phyloP scores from a whole-genome alignment of 35 echinoderm and acorn worm species.

The Heliocidaris tuberculata region DNA sequence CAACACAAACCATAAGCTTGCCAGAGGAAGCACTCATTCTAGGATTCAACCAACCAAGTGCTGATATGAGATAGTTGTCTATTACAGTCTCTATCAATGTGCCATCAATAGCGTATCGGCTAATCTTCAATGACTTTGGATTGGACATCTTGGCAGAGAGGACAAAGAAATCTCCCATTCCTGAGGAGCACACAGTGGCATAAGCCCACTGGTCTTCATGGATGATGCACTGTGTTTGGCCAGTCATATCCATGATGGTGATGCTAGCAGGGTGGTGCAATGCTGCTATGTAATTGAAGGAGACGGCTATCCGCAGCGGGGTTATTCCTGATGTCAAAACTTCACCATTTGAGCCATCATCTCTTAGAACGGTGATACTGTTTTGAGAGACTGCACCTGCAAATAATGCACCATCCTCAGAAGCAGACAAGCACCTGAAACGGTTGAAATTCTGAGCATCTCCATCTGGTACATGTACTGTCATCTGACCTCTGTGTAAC shows the following conservation, averaged over 20 bases:
- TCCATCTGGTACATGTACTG: too few species aligned
- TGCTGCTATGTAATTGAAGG: neutral
- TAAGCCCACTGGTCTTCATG: conserved; percentile 22
- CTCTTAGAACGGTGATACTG: neutral
- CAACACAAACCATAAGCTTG: neutral
- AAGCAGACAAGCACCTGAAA: neutral
- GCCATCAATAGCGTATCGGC: neutral
- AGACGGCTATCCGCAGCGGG: neutral
- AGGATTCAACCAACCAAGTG: conserved; percentile 40
- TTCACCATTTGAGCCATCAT: neutral
- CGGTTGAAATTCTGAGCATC: too few species aligned
- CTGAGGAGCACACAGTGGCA: conserved; percentile 1
- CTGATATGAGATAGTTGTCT: neutral
- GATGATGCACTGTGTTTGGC: neutral
- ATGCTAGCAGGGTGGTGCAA: conserved; percentile 4
- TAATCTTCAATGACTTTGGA: neutral
- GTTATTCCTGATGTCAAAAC: neutral
- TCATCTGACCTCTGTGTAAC: neutral
- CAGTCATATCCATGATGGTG: neutral
- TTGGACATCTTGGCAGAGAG: neutral
- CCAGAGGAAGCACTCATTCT: conserved; percentile 22
- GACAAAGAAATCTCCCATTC: neutral
- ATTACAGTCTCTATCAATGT: neutral
- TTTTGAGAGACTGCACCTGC: neutral
- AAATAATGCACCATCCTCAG: neutral